Evolutionary conservation across 2,888 invertebrate genomes (phyloP).

Genomic region (Trichogramma evanescens): DNA sequence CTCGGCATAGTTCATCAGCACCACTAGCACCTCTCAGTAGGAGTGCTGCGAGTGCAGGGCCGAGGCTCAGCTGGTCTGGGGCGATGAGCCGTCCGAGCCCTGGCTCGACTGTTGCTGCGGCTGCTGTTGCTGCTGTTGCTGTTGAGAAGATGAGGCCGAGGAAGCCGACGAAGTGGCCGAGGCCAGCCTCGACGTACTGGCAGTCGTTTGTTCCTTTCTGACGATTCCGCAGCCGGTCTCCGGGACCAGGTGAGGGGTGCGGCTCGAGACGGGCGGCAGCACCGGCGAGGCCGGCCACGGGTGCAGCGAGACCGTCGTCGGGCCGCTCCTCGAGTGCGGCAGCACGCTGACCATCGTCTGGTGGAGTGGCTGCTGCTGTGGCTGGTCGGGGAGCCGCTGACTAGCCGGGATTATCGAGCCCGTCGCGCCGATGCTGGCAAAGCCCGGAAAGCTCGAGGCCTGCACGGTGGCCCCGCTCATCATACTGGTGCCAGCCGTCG

Average conservation of each 20-base stretch:
- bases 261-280: slow-evolving; percentile 63
- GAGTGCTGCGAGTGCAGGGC: slow-evolving; percentile 48
- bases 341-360: slow-evolving; percentile 31
- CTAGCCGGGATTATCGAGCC: slow-evolving; percentile 4
- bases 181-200: slow-evolving; percentile 36
- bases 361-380: slow-evolving; percentile 8
- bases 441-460: slow-evolving; percentile 14
- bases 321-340: slow-evolving; percentile 53
- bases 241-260: slow-evolving; percentile 67
- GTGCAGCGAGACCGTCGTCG: slow-evolving; percentile 56
- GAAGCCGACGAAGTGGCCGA: slow-evolving; percentile 37
- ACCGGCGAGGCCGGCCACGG: slow-evolving; percentile 78
- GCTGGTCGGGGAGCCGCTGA: slow-evolving; percentile 5
- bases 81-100: slow-evolving; percentile 41
- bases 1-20: no score
- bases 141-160: slow-evolving; percentile 24
- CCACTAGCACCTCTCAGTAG: slow-evolving; percentile 29
- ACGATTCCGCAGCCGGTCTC: slow-evolving; percentile 50
- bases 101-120: slow-evolving; percentile 37
- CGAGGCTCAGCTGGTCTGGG: slow-evolving; percentile 45
- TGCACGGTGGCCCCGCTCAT: slow-evolving; percentile 30
- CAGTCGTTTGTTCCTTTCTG: slow-evolving; percentile 17
- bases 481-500: slow-evolving; percentile 41
- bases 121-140: slow-evolving; percentile 25
- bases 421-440: slow-evolving; percentile 16